phyloP scores from a whole-genome alignment of 2,797 vertebrate genomes.

The Rhincodon typus region DNA sequence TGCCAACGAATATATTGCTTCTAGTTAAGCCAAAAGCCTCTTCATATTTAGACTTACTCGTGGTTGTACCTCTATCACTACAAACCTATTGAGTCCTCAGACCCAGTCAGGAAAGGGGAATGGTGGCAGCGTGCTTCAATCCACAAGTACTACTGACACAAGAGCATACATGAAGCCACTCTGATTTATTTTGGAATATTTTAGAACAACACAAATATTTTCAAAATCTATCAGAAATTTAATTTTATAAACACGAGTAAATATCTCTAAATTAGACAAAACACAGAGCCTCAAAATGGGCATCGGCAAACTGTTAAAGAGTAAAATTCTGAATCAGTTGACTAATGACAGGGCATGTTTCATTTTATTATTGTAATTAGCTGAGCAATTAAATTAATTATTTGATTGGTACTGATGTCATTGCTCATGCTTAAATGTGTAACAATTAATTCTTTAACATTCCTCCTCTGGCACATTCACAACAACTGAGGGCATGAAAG shows the following conservation, averaged over 20 bases:
- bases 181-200: too few species aligned
- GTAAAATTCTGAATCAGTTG: constrained; percentile 3
- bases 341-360: constrained; percentile 42
- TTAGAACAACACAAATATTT: too few species aligned
- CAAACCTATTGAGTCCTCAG: too few species aligned
- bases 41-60: too few species aligned
- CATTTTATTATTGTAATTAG: constrained; percentile 55
- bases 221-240: too few species aligned
- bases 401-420: constrained; percentile 49
- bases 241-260: not conserved
- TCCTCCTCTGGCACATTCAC: not conserved
- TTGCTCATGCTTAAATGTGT: not conserved
- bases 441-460: not conserved
- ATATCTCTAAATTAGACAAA: not conserved
- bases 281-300: not conserved
- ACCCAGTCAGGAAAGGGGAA: too few species aligned
- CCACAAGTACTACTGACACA: too few species aligned
- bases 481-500: not conserved
- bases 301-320: not conserved
- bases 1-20: too few species aligned
- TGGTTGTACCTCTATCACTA: too few species aligned
- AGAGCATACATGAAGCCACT: too few species aligned
- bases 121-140: too few species aligned
- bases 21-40: too few species aligned
- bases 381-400: constrained; percentile 54